Percentiles rank a stretch among this genome's conserved stretches.
Evolutionary conservation across 2,888 invertebrate genomes (phyloP).

Genomic region (Liposcelis brunnea): DNA sequence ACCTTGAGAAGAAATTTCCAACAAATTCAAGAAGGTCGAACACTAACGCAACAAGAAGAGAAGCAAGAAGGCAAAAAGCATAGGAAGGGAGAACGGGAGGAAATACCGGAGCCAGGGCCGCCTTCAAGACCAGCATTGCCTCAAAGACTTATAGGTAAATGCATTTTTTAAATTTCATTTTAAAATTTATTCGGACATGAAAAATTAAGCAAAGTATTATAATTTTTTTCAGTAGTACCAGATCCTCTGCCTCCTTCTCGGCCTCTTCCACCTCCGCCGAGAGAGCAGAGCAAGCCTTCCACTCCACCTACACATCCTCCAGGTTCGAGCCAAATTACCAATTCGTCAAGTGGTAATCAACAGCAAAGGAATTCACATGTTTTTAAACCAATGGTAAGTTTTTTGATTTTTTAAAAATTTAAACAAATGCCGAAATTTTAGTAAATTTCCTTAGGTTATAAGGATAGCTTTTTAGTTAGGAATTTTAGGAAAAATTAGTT

Average conservation of each 20-base stretch:
- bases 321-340: conserved; percentile 19
- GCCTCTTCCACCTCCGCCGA: conserved; percentile 71
- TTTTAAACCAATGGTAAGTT: conserved; percentile 71
- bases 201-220: neutral
- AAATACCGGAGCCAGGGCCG: conserved; percentile 63
- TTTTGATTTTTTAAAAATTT: no score
- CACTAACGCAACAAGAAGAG: conserved; percentile 35
- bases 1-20: conserved; percentile 95
- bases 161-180: neutral
- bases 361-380: conserved; percentile 71
- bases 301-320: conserved; percentile 24
- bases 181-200: neutral
- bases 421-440: no score
- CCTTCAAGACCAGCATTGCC: conserved; percentile 78
- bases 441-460: no score
- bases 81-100: conserved; percentile 27
- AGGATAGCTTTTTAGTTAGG: no score
- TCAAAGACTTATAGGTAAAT: conserved; percentile 59
- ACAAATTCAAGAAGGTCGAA: conserved; percentile 55
- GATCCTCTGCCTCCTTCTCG: conserved; percentile 69
- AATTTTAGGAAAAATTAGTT: no score
- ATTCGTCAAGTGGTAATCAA: conserved; percentile 26
- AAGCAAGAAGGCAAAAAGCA: conserved; percentile 18
- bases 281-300: conserved; percentile 32
- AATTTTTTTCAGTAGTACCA: conserved; percentile 45